Base-by-base conservation (phyloP, 2,888 invertebrate species). In the Allacma fusca region DNA sequence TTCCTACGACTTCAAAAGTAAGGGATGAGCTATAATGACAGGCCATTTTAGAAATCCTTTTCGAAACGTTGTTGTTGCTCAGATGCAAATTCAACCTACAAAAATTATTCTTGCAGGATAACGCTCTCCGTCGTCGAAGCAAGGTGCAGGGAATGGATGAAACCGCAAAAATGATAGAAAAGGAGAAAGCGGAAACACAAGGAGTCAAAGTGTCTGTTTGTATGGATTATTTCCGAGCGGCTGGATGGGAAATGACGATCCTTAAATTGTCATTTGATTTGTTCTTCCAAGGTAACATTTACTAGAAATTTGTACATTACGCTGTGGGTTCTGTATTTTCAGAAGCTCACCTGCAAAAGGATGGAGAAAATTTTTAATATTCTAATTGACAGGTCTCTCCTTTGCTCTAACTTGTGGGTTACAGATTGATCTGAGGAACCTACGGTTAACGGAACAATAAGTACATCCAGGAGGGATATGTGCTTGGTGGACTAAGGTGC, bases 401-500 rank as follows among this genome's bases (percentile, higher is more conserved):
- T 85, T 86, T 4, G 85, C 13, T 84, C 85, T 12, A 85, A 85
- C 71, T 67, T 86, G 40, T 86, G 85, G 85, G 83, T 86, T 9
- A 83, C 85, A 9, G 72, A 68, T 0, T 85, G 85, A 85, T 81
- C 85, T 1, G 81, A 82, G 12, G 78, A 78, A 76, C 82, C 69
- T 34, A 59, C 76, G 23, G 72, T 79, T 0, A 81, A 82, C 69
- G 82, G 81, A 71, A 81, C 82, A 0, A 81, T 80, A 23, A 88
- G 93, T 85, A 89, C 88, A 0, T 85, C 86, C 1, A 88, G 88
- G 82, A 89, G 94, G 80, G 92, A 95, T 85, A 89, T 93, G 88
- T 95, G 95, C 86, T 89, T 96, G 80, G 94, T 94, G 73, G 93
- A 96, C 21, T 96, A 96, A 87, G 95, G 94, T 80, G 94, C 91